Percentiles rank a stretch among this genome's conserved stretches.
phyloP scores from a whole-genome alignment of 2,797 vertebrate species.

The Pseudopleuronectes americanus region DNA sequence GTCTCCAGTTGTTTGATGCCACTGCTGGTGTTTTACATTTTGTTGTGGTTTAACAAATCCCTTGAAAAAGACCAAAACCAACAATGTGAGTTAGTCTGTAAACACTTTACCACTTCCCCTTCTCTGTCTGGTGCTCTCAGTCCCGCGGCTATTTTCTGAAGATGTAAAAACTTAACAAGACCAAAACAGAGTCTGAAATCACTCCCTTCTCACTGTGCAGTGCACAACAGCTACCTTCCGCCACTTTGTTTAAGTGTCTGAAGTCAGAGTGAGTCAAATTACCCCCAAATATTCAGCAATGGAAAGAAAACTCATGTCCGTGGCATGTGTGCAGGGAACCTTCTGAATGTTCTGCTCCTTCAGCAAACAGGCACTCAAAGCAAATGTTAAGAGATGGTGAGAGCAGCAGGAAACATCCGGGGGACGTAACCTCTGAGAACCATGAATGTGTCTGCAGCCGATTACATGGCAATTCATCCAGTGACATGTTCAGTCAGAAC shows the following conservation, averaged over 20 bases:
- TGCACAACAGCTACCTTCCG: not conserved
- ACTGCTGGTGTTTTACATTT: too few species aligned
- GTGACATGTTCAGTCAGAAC: too few species aligned
- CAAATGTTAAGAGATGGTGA: too few species aligned
- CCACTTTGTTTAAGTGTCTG: not conserved
- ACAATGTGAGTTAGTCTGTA: not conserved
- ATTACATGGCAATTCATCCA: too few species aligned
- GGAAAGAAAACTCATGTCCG: too few species aligned
- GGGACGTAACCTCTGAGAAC: too few species aligned
- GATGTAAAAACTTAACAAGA: constrained; percentile 11
- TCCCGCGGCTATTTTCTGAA: not conserved
- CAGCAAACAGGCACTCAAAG: too few species aligned
- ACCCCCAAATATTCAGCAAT: too few species aligned
- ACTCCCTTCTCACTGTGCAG: not conserved
- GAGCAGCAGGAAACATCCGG: too few species aligned
- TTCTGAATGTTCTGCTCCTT: too few species aligned
- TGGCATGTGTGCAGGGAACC: too few species aligned
- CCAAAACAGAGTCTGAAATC: not conserved
- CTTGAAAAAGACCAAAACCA: not conserved
- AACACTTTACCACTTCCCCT: not conserved
- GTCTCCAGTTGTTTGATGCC: not conserved
- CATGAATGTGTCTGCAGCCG: too few species aligned
- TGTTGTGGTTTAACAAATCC: not conserved
- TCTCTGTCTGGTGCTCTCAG: not conserved
- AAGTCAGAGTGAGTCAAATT: not conserved